These are phyloP conservation scores for Donacobius atricapilla DNA, from an alignment of 2,113 vertebrate species.

Conservation along the genomic window DNA sequence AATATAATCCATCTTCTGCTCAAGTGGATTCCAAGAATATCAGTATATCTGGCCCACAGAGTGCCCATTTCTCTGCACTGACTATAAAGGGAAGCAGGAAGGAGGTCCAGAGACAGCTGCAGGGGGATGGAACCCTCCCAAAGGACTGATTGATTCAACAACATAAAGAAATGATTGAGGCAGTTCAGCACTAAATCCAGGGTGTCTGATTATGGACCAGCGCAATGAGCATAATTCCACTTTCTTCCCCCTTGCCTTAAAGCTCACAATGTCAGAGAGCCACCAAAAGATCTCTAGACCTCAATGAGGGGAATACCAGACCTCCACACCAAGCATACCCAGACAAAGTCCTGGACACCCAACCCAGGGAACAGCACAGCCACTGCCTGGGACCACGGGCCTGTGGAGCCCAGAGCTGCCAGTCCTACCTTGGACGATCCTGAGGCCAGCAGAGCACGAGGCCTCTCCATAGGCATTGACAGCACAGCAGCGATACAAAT, in stretches of 20 bases:
- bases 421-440: slow-evolving; percentile 79
- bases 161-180: not conserved
- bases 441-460: slow-evolving; percentile 73
- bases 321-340: not conserved
- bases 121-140: not conserved
- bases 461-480: slow-evolving; percentile 83
- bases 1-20: not conserved
- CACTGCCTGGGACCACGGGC: not conserved
- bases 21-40: not conserved
- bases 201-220: not conserved
- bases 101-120: not conserved
- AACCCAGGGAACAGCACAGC: not conserved
- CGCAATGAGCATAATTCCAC: not conserved
- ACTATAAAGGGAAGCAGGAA: not conserved
- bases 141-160: not conserved
- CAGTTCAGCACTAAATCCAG: not conserved
- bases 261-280: not conserved
- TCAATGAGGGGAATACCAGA: not conserved
- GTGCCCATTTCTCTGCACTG: not conserved
- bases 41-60: not conserved
- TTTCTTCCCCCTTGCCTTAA: not conserved
- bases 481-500: slow-evolving; percentile 81
- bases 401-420: not conserved
- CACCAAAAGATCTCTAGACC: not conserved
- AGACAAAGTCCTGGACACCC: not conserved